Evolutionary conservation across 2,888 invertebrate species (phyloP).

Genomic region (Formica aserva): DNA sequence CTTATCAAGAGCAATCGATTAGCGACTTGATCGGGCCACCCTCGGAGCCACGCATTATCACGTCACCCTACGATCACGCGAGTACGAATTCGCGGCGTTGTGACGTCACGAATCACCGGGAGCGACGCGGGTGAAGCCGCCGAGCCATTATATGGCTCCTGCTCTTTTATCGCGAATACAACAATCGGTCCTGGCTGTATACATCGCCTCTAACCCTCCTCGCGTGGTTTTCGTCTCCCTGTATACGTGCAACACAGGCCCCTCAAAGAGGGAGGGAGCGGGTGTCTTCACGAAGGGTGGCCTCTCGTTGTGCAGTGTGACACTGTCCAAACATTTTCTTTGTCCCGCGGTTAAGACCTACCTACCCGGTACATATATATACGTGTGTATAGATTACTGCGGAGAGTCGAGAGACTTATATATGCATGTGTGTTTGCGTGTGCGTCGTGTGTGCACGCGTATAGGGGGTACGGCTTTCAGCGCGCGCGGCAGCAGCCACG

Average conservation of each 20-base stretch:
- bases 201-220: constrained; percentile 47
- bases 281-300: constrained; percentile 78
- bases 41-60: constrained; percentile 28
- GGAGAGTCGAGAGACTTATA: constrained; percentile 73
- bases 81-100: constrained; percentile 58
- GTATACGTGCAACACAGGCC: constrained; percentile 36
- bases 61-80: constrained; percentile 48
- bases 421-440: neutral
- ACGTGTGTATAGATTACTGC: constrained; percentile 80
- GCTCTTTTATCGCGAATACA: constrained; percentile 76
- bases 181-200: constrained; percentile 69
- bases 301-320: constrained; percentile 80
- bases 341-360: constrained; percentile 85
- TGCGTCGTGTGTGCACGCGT: neutral
- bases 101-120: constrained; percentile 57
- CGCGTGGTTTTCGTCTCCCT: neutral
- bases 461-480: constrained; percentile 74
- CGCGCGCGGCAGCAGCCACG: constrained; percentile 73
- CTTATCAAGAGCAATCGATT: constrained; percentile 47
- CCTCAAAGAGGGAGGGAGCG: constrained; percentile 57
- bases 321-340: constrained; percentile 86
- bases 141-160: constrained; percentile 72
- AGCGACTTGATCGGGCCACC: constrained; percentile 64
- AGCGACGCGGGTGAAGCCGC: constrained; percentile 56
- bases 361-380: constrained; percentile 74